Evolutionary conservation across 2,113 vertebrate genomes (phyloP).

Genomic region (Solea senegalensis): DNA sequence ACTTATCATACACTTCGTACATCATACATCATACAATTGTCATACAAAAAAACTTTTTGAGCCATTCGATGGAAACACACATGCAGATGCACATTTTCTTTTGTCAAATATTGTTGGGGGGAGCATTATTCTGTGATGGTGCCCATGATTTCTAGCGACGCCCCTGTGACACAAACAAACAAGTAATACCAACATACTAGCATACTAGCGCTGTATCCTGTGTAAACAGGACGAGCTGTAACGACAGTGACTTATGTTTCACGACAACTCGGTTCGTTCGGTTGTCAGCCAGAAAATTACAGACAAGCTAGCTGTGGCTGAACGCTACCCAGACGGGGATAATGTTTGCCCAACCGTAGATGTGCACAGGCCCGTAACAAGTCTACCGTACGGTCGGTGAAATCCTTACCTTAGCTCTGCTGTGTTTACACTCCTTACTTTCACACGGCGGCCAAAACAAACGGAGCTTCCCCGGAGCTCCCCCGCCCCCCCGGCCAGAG

Average conservation of each 20-base stretch:
- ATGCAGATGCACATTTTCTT: too few species aligned
- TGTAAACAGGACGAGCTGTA: background rate
- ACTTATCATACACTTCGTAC: too few species aligned
- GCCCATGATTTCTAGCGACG: background rate
- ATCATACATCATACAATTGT: too few species aligned
- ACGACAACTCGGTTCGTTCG: constrained; percentile 34
- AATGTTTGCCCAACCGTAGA: constrained; percentile 32
- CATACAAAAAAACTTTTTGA: too few species aligned
- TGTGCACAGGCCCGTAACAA: constrained; percentile 39
- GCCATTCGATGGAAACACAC: too few species aligned
- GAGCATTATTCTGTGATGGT: too few species aligned
- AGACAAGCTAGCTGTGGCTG: constrained; percentile 47
- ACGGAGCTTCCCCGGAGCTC: constrained; percentile 37
- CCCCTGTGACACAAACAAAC: background rate
- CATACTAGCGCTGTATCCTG: background rate
- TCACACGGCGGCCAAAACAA: constrained; percentile 58
- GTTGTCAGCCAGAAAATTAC: constrained; percentile 41
- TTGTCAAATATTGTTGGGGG: too few species aligned
- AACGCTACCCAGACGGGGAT: constrained; percentile 54
- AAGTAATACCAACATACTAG: background rate
- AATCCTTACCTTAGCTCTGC: constrained; percentile 69
- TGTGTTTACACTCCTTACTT: constrained; percentile 70
- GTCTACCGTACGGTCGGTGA: background rate
- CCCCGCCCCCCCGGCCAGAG: constrained; percentile 36
- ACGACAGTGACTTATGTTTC: constrained; percentile 4